Conservation (phyloP, 2,113 vertebrate genomes). For the Seriola aureovittata region DNA sequence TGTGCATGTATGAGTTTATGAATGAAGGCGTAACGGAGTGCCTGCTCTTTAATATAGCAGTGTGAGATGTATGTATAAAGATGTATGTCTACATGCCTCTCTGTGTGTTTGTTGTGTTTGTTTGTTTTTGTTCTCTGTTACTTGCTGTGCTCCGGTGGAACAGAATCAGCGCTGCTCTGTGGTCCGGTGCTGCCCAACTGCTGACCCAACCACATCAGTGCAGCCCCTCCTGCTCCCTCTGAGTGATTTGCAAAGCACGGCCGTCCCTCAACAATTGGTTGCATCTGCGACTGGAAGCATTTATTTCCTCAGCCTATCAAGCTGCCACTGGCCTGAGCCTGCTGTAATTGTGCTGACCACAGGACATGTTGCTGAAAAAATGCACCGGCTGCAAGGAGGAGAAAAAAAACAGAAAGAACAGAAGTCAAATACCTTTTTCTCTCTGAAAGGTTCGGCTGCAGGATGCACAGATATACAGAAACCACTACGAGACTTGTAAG, state of each 20-base stretch:
- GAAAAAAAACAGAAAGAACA: not conserved
- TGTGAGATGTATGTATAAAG: too few relatives aligned
- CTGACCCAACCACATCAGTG: slow-evolving; percentile 52
- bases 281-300: slow-evolving; percentile 52
- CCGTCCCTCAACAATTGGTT: slow-evolving; percentile 71
- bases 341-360: slow-evolving; percentile 71
- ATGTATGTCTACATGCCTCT: not conserved
- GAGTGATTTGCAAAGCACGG: slow-evolving; percentile 61
- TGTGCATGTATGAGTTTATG: slow-evolving; percentile 32
- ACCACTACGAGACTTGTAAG: not conserved
- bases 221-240: slow-evolving; percentile 14
- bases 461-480: slow-evolving; percentile 18
- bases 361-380: slow-evolving; percentile 52
- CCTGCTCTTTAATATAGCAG: slow-evolving; percentile 36
- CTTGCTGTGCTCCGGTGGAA: slow-evolving; percentile 4
- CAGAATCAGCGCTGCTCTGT: slow-evolving; percentile 13
- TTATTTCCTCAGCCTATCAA: slow-evolving; percentile 60
- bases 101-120: too few relatives aligned
- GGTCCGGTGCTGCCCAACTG: slow-evolving; percentile 8
- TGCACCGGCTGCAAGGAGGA: slow-evolving; percentile 57
- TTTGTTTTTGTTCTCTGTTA: too few relatives aligned
- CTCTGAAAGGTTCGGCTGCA: slow-evolving; percentile 5
- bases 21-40: slow-evolving; percentile 34
- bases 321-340: slow-evolving; percentile 41
- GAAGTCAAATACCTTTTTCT: slow-evolving; percentile 15